These are phyloP conservation scores for Diachrysia chrysitis DNA, from an alignment of 2,888 invertebrate genomes.

Conservation along the genomic window DNA sequence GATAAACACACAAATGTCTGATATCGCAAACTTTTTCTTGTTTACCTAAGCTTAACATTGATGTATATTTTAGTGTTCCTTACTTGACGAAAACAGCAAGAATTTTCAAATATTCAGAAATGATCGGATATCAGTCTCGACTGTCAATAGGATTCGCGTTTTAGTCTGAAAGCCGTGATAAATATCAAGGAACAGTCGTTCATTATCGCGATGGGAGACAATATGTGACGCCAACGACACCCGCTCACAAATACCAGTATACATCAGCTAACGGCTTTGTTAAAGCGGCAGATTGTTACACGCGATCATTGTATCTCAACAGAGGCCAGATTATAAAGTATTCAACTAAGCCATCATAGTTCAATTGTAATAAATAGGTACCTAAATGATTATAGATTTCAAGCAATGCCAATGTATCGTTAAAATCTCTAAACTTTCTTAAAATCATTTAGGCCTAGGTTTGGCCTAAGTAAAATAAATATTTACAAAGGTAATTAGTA, in stretches of 20 bases:
- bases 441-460: too few relatives aligned
- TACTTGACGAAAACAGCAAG: background rate
- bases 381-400: too few relatives aligned
- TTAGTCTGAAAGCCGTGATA: constrained; percentile 10
- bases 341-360: too few relatives aligned
- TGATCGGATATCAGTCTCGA: background rate
- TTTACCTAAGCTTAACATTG: constrained; percentile 15
- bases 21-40: too few relatives aligned
- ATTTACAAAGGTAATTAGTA: too few relatives aligned
- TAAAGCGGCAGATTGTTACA: constrained; percentile 11
- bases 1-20: too few relatives aligned
- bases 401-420: too few relatives aligned
- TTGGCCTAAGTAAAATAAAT: too few relatives aligned
- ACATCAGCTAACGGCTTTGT: constrained; percentile 38
- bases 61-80: constrained; percentile 5
- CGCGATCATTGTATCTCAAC: background rate
- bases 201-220: constrained; percentile 21
- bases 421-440: too few relatives aligned
- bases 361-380: too few relatives aligned
- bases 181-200: constrained; percentile 18
- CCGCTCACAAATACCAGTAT: constrained; percentile 21
- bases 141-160: background rate
- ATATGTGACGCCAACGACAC: constrained; percentile 36
- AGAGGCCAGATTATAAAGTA: too few relatives aligned
- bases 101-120: background rate